phyloP scores from a whole-genome alignment of 2,113 vertebrate genomes.

The Cnemophilus loriae region DNA sequence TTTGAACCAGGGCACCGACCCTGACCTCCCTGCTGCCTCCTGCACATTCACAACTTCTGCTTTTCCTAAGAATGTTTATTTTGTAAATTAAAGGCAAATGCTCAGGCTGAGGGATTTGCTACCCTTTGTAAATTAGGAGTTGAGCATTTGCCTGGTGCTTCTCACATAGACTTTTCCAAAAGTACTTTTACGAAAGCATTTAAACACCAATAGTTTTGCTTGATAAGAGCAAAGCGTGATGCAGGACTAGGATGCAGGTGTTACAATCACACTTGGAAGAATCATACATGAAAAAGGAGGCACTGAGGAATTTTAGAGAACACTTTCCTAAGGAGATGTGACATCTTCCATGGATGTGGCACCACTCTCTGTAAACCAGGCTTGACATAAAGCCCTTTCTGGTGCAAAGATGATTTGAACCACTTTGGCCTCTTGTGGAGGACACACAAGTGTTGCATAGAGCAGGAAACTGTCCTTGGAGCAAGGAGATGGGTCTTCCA shows the following conservation, averaged over 20 bases:
- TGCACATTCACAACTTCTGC: neutral
- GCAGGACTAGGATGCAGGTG: neutral
- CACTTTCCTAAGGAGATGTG: neutral
- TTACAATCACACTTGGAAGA: neutral
- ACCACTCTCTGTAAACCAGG: neutral
- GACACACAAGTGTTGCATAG: accelerated
- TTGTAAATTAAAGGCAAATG: neutral
- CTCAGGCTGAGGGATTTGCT: neutral
- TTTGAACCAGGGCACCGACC: neutral
- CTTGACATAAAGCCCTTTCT: neutral
- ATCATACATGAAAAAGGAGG: neutral
- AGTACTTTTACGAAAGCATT: neutral
- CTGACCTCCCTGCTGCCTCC: neutral
- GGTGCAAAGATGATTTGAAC: neutral
- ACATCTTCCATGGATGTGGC: neutral
- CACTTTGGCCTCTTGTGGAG: neutral
- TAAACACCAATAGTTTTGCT: neutral
- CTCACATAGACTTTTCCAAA: accelerated
- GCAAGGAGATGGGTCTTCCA: neutral
- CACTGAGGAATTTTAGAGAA: neutral
- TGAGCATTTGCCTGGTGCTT: neutral
- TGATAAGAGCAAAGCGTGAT: neutral
- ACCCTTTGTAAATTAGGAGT: neutral
- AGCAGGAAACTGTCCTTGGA: neutral
- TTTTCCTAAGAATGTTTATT: neutral